phyloP scores from a whole-genome alignment of 1,140 invertebrate genomes.

The Thalassaphorura encarpata region DNA sequence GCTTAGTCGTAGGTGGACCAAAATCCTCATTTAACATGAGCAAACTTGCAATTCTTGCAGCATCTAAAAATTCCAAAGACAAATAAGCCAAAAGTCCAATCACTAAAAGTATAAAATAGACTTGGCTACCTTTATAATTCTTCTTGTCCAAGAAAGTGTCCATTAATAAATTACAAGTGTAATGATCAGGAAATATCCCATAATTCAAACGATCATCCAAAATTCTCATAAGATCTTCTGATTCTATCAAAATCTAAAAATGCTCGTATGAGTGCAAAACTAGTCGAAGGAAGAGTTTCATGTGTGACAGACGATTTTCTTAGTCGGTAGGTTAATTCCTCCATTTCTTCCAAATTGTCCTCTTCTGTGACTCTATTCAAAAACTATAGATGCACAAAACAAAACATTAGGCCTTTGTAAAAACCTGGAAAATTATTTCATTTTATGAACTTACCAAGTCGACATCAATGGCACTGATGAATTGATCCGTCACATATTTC shows the following conservation, averaged over 20 bases:
- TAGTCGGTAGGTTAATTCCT: constrained; percentile 56
- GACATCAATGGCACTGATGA: constrained; percentile 56
- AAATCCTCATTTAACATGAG: constrained; percentile 85
- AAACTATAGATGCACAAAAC: constrained; percentile 39
- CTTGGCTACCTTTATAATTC: constrained; percentile 44
- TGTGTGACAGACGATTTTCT: constrained; percentile 55
- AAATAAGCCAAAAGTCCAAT: not conserved
- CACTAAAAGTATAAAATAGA: not conserved
- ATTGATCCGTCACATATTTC: constrained; percentile 43
- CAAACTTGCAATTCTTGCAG: constrained; percentile 62
- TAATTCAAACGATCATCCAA: constrained; percentile 73
- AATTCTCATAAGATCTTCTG: constrained; percentile 55
- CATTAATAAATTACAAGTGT: constrained; percentile 68
- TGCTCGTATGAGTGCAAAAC: constrained; percentile 63
- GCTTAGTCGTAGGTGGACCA: constrained; percentile 55
- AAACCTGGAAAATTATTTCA: not conserved
- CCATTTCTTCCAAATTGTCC: constrained; percentile 51
- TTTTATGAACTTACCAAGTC: constrained; percentile 44
- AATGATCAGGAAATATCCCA: constrained; percentile 77
- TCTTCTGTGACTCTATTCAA: constrained; percentile 48
- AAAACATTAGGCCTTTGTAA: not conserved
- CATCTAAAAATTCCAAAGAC: constrained; percentile 40
- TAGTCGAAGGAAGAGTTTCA: constrained; percentile 63
- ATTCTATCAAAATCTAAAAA: constrained; percentile 49
- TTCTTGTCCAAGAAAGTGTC: constrained; percentile 61